These are phyloP conservation scores for Calycopis cecrops DNA, from an alignment of 1,140 invertebrate species.

Conservation along the genomic window DNA sequence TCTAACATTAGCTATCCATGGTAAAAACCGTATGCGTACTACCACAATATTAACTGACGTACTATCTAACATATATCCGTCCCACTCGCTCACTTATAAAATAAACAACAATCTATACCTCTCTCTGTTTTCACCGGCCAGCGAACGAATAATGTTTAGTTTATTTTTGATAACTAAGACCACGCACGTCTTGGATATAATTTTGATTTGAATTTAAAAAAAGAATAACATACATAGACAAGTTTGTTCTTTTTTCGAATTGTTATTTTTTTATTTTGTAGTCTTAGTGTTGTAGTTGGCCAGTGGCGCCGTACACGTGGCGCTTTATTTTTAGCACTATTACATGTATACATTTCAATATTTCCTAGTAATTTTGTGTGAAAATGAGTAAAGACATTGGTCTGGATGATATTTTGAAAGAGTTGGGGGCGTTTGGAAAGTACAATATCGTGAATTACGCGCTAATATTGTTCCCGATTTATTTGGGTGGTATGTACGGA, in stretches of 20 bases:
- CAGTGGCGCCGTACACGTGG: too few relatives aligned
- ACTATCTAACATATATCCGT: neutral
- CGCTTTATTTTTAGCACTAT: too few relatives aligned
- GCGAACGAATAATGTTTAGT: neutral
- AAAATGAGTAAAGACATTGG: constrained; percentile 46
- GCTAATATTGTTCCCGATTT: constrained; percentile 54
- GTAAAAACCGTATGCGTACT: neutral
- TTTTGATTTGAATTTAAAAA: too few relatives aligned
- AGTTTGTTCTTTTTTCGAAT: too few relatives aligned
- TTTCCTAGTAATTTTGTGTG: neutral
- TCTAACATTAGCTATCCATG: neutral
- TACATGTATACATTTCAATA: too few relatives aligned
- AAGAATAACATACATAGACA: too few relatives aligned
- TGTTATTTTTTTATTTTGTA: too few relatives aligned
- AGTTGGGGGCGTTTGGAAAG: constrained; percentile 54
- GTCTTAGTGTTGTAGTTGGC: too few relatives aligned
- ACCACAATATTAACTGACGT: neutral
- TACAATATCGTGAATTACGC: constrained; percentile 64
- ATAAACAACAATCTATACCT: neutral
- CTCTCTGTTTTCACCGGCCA: neutral
- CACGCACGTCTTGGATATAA: neutral
- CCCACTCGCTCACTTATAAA: neutral
- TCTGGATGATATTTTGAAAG: constrained; percentile 47
- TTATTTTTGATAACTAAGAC: constrained; percentile 1
- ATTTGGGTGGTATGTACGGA: constrained; percentile 63